phyloP scores from a whole-genome alignment of 1,140 invertebrate genomes.

The Orussus abietinus region DNA sequence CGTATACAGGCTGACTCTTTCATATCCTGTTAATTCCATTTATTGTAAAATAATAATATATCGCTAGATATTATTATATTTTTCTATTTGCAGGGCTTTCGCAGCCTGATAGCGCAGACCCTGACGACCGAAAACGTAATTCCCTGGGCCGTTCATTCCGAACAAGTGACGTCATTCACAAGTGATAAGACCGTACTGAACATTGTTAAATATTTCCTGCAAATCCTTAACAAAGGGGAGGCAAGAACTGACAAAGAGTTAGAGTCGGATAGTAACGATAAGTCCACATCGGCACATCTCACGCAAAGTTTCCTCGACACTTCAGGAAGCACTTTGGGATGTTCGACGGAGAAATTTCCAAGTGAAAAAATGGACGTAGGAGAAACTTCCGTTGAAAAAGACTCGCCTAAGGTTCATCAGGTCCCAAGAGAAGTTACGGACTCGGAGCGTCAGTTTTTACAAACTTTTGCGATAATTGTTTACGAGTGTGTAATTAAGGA shows the following conservation, averaged over 20 bases:
- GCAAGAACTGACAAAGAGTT: constrained; percentile 32
- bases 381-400: constrained; percentile 24
- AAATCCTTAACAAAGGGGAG: constrained; percentile 37
- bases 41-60: constrained; percentile 3
- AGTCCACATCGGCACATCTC: constrained; percentile 16
- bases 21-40: constrained; percentile 7
- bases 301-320: constrained; percentile 5
- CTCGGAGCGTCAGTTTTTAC: constrained; percentile 59
- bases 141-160: constrained; percentile 62
- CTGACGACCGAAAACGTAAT: constrained; percentile 74
- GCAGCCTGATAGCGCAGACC: constrained; percentile 76
- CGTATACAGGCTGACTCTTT: too few relatives aligned
- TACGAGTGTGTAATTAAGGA: constrained; percentile 86
- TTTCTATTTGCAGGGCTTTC: constrained; percentile 58
- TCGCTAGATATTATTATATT: constrained; percentile 13
- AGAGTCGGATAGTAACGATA: constrained; percentile 11
- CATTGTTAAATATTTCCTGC: constrained; percentile 62
- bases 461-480: constrained; percentile 70
- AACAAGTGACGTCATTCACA: constrained; percentile 64
- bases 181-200: constrained; percentile 63
- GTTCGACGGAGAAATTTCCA: constrained; percentile 10
- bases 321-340: constrained; percentile 1
- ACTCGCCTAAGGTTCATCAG: constrained; percentile 14
- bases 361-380: constrained; percentile 38
- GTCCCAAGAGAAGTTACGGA: constrained; percentile 45